Evolutionary conservation across 2,888 invertebrate species (phyloP), one percentile per base, ranked within the genome.

Genomic region (Tetrapedia diversipes): DNA sequence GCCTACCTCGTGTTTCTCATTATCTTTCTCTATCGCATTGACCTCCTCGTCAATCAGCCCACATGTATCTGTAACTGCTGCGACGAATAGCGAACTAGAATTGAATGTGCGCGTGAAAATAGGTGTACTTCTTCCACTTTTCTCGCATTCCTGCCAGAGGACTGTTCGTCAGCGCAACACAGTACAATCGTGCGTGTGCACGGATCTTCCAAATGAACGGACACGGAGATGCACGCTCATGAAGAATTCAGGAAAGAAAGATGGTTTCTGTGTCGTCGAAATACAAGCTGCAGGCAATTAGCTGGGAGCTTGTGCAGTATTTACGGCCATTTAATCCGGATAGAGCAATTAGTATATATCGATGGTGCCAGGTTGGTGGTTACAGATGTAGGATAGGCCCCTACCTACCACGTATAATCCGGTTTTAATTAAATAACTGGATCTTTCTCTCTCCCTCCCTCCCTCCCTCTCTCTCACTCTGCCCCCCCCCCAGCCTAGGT

Each of bases 341-440:
- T 86, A 81, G 82, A 86, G 87, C 88, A 88, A 89, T 89, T 88
- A 88, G 86, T 87, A 77, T 77, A 82, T 85, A 86, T 88, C 86
- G 86, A 88, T 84, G 78, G 75, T 77, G 75, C 69, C 80, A 76
- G 78, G 82, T 73, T 75, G 79, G 82, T 60, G 84, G 84, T 84
- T 84, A 79, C 82, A 79, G 84, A 79, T 77, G 84, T 76, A 81
- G 69, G 68, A 78, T 70, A 76, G 77, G 59, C 68, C 71, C 71
- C 80, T 76, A 74, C 72, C 77, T 74, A 63, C 79, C 79, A 75
- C 80, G 86, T 83, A 83, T 89, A 89, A 91, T 91, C 91, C 90
- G 89, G 87, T 90, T 91, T 91, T 91, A 91, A 91, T 91, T 89
- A 90, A 91, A 91, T 90, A 89, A 90, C 87, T 80, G 77, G 71